Percentiles rank a stretch among this genome's conserved stretches.
Conservation (phyloP, 2,797 vertebrate species). For the Chaenodraco wilsoni region DNA sequence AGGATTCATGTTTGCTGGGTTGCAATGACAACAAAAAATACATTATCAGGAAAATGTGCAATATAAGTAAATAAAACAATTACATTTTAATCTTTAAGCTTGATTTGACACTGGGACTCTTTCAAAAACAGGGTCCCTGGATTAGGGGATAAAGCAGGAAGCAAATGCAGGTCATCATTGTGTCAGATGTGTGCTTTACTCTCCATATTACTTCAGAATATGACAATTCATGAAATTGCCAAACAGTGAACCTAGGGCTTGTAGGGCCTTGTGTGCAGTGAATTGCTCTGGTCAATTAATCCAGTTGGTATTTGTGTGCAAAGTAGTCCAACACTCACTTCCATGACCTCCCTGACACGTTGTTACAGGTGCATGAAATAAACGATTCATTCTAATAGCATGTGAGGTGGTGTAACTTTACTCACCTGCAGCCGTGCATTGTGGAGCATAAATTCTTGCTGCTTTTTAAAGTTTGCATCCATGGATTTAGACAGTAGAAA, state of each 20-base stretch:
- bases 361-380: not conserved
- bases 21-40: not conserved
- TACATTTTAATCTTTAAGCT: not conserved
- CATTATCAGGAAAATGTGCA: not conserved
- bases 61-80: not conserved
- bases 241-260: not conserved
- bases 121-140: not conserved
- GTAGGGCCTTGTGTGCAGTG: too few species aligned
- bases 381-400: not conserved
- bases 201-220: not conserved
- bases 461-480: constrained; percentile 85
- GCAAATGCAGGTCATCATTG: not conserved
- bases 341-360: not conserved
- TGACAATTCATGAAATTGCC: not conserved
- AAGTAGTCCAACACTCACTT: not conserved
- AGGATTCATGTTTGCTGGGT: not conserved
- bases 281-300: not conserved
- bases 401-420: not conserved
- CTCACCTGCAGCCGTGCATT: constrained; percentile 87
- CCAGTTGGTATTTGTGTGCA: too few species aligned
- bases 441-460: constrained; percentile 89
- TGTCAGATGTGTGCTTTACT: not conserved
- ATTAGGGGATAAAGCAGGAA: not conserved
- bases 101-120: not conserved
- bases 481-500: constrained; percentile 87